A percentile compares a stretch with the other conserved stretches of the same genome.
Conservation (phyloP, 1,140 invertebrate genomes). For the Drosophila mauritiana region DNA sequence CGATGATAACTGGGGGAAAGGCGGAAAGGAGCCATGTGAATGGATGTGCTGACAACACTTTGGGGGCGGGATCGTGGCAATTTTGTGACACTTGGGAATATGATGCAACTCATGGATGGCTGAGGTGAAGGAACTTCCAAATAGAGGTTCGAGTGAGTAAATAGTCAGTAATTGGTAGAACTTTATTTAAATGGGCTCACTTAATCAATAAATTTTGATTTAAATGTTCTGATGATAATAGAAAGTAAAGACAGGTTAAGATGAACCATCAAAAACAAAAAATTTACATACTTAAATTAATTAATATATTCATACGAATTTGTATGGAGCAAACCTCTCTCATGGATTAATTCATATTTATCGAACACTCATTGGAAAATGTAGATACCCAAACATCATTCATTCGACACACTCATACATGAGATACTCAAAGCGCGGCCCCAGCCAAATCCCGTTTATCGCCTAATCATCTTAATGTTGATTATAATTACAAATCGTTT, state of each 20-base stretch:
- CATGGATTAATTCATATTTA: constrained; percentile 8
- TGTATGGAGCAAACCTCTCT: not conserved
- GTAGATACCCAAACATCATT: constrained; percentile 12
- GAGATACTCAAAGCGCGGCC: constrained; percentile 8
- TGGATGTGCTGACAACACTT: constrained; percentile 32
- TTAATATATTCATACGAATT: not conserved
- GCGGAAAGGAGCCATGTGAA: constrained; percentile 9
- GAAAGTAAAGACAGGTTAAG: too few species aligned
- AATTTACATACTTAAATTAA: too few species aligned
- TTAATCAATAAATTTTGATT: not conserved
- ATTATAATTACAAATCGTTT: constrained; percentile 70
- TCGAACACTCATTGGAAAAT: not conserved
- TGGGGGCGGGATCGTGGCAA: constrained; percentile 14
- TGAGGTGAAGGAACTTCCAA: not conserved
- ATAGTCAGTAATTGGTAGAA: not conserved
- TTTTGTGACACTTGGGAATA: constrained; percentile 29
- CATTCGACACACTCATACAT: constrained; percentile 9
- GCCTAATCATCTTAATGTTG: constrained; percentile 51
- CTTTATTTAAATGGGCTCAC: not conserved
- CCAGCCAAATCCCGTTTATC: constrained; percentile 55
- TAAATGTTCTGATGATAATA: too few species aligned
- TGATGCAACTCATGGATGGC: constrained; percentile 19
- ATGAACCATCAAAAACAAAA: too few species aligned
- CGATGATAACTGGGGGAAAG: constrained; percentile 10
- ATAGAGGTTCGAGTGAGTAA: not conserved